Conservation (phyloP, 2,888 invertebrate genomes). For the Patella caerulea region DNA sequence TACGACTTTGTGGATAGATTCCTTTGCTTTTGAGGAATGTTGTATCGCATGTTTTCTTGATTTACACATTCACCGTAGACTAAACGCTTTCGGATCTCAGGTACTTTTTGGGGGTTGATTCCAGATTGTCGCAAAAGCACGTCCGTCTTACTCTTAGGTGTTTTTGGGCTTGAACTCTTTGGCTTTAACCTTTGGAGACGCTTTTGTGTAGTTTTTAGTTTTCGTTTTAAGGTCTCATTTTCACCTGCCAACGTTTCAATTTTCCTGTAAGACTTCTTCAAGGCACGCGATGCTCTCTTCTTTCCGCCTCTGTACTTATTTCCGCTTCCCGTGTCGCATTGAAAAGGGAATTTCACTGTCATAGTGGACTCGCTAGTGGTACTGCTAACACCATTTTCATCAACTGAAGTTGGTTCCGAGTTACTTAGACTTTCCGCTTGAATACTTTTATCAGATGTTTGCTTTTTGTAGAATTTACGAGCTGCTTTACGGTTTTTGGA, state of each 20-base stretch:
- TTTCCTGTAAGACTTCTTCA: background rate
- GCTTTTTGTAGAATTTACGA: background rate
- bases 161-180: too few relatives aligned
- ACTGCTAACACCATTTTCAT: constrained; percentile 10
- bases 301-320: background rate
- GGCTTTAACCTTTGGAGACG: background rate
- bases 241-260: background rate
- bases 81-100: too few relatives aligned
- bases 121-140: too few relatives aligned
- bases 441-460: background rate
- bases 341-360: background rate
- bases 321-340: background rate
- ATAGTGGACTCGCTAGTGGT: background rate
- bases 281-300: background rate
- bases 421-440: background rate
- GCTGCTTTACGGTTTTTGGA: background rate
- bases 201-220: background rate
- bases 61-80: too few relatives aligned
- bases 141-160: too few relatives aligned
- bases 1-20: too few relatives aligned
- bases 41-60: too few relatives aligned
- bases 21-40: too few relatives aligned
- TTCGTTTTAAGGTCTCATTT: too few relatives aligned
- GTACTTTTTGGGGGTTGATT: too few relatives aligned
- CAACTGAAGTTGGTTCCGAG: background rate